Percentiles rank a stretch among this genome's conserved stretches.
These are phyloP conservation scores for Xanthia togata DNA, from an alignment of 2,888 invertebrate species.

Conservation along the genomic window DNA sequence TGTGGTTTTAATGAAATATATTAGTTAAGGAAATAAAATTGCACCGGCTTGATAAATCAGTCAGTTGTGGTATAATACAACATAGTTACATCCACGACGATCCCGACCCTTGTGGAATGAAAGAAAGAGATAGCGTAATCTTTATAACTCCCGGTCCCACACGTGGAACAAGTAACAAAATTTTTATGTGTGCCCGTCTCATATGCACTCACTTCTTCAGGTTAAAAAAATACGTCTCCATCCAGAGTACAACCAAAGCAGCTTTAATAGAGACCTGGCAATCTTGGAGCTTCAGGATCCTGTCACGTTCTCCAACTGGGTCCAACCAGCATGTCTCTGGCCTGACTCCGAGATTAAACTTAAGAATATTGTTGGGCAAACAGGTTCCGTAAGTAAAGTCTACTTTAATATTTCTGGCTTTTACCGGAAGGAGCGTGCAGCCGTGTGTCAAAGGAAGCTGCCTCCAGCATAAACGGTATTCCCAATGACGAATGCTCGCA, in stretches of 20 bases:
- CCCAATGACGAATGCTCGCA: not conserved
- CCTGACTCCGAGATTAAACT: slow-evolving; percentile 10
- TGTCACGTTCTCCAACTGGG: slow-evolving; percentile 7
- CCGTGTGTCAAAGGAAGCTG: not conserved
- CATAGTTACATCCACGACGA: too few species aligned
- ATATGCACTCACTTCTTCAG: not conserved
- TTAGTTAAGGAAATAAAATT: too few species aligned
- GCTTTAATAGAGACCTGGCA: not conserved
- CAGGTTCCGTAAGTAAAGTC: slow-evolving; percentile 15
- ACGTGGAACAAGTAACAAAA: not conserved
- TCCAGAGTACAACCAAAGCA: not conserved
- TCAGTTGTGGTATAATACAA: too few species aligned
- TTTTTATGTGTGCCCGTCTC: not conserved
- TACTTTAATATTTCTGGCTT: not conserved
- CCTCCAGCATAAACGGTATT: not conserved
- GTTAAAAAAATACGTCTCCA: not conserved
- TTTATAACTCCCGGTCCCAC: not conserved
- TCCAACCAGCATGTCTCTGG: slow-evolving; percentile 29
- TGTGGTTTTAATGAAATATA: too few species aligned
- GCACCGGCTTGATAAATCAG: too few species aligned
- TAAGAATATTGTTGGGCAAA: not conserved
- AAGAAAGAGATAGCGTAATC: not conserved
- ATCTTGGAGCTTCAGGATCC: slow-evolving; percentile 11
- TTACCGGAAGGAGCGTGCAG: not conserved
- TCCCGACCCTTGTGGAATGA: too few species aligned